Percentiles rank a stretch among this genome's conserved stretches.
Evolutionary conservation across 2,888 invertebrate genomes (phyloP).

Genomic region (Leptogaster cylindrica): DNA sequence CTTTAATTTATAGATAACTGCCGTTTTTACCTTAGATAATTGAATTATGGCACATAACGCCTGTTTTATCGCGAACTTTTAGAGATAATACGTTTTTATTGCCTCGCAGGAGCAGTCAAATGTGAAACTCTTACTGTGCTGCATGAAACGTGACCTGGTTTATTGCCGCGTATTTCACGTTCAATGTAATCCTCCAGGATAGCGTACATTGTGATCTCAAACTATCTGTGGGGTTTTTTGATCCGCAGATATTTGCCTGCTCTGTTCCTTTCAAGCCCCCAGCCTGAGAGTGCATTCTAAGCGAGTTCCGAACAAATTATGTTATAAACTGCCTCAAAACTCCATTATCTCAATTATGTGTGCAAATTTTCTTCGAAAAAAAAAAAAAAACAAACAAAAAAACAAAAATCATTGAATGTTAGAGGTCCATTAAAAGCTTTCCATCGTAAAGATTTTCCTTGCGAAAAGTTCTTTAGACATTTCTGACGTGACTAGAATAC

Average conservation of each 20-base stretch:
- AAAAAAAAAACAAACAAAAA: too few relatives aligned
- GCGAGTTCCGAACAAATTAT: too few relatives aligned
- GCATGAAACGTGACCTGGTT: constrained; percentile 7
- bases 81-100: constrained; percentile 23
- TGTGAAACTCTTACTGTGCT: constrained; percentile 6
- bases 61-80: constrained; percentile 12
- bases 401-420: too few relatives aligned
- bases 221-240: too few relatives aligned
- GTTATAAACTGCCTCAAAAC: too few relatives aligned
- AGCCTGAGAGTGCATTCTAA: too few relatives aligned
- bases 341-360: too few relatives aligned
- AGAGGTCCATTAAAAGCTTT: not conserved
- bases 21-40: constrained; percentile 34
- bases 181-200: too few relatives aligned
- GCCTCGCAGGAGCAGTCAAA: not conserved
- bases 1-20: constrained; percentile 34
- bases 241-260: too few relatives aligned
- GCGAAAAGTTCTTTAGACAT: not conserved
- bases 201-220: too few relatives aligned
- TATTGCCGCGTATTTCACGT: constrained; percentile 12
- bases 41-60: constrained; percentile 29
- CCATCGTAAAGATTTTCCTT: not conserved
- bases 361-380: too few relatives aligned
- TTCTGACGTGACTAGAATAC: constrained; percentile 4
- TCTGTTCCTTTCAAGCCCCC: too few relatives aligned